Evolutionary conservation across 2,113 vertebrate species (phyloP).

Genomic region (Thunnus thynnus): DNA sequence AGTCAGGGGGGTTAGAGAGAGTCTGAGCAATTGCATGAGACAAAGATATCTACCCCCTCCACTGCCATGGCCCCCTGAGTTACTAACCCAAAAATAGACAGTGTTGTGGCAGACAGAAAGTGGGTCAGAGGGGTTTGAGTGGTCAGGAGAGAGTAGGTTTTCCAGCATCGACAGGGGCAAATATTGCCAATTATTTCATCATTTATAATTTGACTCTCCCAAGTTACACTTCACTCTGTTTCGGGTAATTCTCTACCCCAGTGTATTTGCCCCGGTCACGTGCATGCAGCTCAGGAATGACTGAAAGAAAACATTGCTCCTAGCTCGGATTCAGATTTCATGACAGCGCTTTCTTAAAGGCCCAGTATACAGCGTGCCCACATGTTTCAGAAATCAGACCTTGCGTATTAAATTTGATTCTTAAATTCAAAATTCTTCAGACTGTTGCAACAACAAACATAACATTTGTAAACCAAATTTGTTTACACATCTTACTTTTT

Average conservation of each 20-base stretch:
- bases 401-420: neutral
- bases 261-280: constrained; percentile 35
- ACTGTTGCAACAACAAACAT: neutral
- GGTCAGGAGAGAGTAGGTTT: constrained; percentile 8
- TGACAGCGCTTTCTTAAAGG: constrained; percentile 73
- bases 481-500: neutral
- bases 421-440: neutral
- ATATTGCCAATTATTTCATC: neutral
- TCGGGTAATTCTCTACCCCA: neutral
- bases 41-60: constrained; percentile 77
- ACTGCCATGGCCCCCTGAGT: constrained; percentile 70
- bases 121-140: constrained; percentile 65
- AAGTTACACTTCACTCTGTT: neutral
- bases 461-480: neutral
- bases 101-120: constrained; percentile 70
- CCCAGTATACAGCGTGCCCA: constrained; percentile 30
- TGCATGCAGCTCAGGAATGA: constrained; percentile 55
- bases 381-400: neutral
- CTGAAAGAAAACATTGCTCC: constrained; percentile 45
- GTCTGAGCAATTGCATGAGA: constrained; percentile 52
- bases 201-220: neutral
- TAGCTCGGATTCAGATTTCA: constrained; percentile 79
- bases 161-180: constrained; percentile 2
- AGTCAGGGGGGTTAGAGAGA: constrained; percentile 25
- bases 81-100: constrained; percentile 83